Evolutionary conservation across 23 tunicate genomes (phyloP).

Genomic region (Styela clava): DNA sequence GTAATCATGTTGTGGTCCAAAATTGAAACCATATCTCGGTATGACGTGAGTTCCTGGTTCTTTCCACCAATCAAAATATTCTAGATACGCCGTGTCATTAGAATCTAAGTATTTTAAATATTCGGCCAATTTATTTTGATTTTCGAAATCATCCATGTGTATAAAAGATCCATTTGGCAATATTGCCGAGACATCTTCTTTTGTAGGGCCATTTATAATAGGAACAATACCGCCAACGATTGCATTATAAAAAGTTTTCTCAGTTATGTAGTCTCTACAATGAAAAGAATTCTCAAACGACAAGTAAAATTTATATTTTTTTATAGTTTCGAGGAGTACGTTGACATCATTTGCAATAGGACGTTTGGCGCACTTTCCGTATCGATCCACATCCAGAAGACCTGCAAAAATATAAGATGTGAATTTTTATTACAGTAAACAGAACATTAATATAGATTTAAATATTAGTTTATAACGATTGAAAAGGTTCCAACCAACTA

Average conservation of each 20-base stretch:
- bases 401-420: neutral
- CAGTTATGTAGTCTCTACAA: slow-evolving; percentile 60
- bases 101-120: slow-evolving; percentile 33
- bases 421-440: neutral
- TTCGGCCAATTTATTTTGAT: slow-evolving; percentile 23
- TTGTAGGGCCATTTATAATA: slow-evolving; percentile 32
- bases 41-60: slow-evolving; percentile 36
- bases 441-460: too few species aligned
- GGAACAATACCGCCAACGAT: slow-evolving; percentile 43
- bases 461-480: too few species aligned
- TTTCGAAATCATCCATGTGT: slow-evolving; percentile 55
- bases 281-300: slow-evolving; percentile 59
- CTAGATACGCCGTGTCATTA: slow-evolving; percentile 49
- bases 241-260: slow-evolving; percentile 34
- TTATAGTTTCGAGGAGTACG: slow-evolving; percentile 14
- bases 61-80: slow-evolving; percentile 68
- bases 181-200: slow-evolving; percentile 18
- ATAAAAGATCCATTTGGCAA: slow-evolving; percentile 53
- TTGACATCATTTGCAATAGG: neutral
- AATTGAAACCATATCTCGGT: slow-evolving; percentile 23
- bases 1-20: neutral
- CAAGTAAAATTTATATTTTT: slow-evolving; percentile 46
- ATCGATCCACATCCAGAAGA: slow-evolving; percentile 19
- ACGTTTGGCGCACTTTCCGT: slow-evolving; percentile 30
- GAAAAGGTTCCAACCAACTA: too few species aligned